These are phyloP conservation scores for Myanophis thanlyinensis DNA, from an alignment of 2,113 vertebrate genomes.

Conservation along the genomic window DNA sequence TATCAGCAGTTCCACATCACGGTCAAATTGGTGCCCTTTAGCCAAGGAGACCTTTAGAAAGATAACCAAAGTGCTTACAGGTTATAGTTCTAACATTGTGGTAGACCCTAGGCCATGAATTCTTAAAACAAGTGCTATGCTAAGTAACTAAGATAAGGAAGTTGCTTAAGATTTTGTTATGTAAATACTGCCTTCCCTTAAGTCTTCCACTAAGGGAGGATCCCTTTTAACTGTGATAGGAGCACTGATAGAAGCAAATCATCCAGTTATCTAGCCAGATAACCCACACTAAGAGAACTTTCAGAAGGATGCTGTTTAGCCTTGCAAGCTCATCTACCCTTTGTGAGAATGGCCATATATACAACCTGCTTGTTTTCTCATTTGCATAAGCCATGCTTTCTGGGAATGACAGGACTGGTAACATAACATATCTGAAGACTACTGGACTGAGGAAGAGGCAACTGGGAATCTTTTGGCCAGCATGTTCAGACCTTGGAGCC, in stretches of 20 bases:
- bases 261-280: neutral
- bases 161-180: neutral
- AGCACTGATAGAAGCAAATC: neutral
- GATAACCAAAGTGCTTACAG: neutral
- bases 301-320: neutral
- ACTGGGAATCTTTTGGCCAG: neutral
- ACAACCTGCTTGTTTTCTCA: neutral
- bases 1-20: slow-evolving; percentile 77
- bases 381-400: neutral
- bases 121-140: neutral
- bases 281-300: neutral
- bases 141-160: neutral
- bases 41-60: slow-evolving; percentile 73
- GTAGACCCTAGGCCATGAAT: slow-evolving; percentile 53
- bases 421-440: neutral
- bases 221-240: neutral
- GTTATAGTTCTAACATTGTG: slow-evolving; percentile 69
- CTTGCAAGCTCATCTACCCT: neutral
- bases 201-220: neutral
- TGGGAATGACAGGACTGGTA: neutral
- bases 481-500: neutral
- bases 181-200: neutral
- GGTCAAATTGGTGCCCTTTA: slow-evolving; percentile 77
- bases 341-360: neutral
- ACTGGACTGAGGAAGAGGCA: neutral